Evolutionary conservation across 1,140 invertebrate genomes (phyloP).

Genomic region (Drosophila grimshawi): DNA sequence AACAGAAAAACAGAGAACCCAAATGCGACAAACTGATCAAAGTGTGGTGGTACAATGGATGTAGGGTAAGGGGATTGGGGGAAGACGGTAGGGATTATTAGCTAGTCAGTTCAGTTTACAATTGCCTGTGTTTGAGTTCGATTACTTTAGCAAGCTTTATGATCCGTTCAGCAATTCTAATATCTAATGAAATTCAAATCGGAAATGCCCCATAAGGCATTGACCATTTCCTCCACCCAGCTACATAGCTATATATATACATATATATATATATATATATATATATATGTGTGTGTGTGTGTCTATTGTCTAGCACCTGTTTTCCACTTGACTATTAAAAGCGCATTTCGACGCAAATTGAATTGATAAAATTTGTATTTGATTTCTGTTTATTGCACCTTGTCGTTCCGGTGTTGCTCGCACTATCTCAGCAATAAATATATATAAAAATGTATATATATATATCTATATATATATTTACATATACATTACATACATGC

Average conservation of each 20-base stretch:
- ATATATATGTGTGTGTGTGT: neutral
- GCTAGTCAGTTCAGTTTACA: conserved; percentile 11
- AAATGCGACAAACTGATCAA: neutral
- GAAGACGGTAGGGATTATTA: conserved; percentile 2
- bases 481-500: neutral
- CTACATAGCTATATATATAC: neutral
- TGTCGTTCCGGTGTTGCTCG: conserved; percentile 19
- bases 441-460: neutral
- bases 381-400: conserved; percentile 5
- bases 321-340: conserved; percentile 57
- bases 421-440: neutral
- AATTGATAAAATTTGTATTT: conserved; percentile 41
- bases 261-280: neutral
- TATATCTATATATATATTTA: neutral
- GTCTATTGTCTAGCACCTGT: conserved; percentile 17
- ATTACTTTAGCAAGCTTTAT: neutral
- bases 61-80: neutral
- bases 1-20: neutral
- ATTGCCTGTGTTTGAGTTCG: neutral
- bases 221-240: conserved; percentile 33
- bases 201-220: conserved; percentile 37
- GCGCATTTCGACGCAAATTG: conserved; percentile 59
- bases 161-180: conserved; percentile 25
- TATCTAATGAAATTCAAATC: conserved; percentile 41
- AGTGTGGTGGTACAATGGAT: neutral